phyloP scores from a whole-genome alignment of 2,888 invertebrate species.

The Periphyllus acericola region DNA sequence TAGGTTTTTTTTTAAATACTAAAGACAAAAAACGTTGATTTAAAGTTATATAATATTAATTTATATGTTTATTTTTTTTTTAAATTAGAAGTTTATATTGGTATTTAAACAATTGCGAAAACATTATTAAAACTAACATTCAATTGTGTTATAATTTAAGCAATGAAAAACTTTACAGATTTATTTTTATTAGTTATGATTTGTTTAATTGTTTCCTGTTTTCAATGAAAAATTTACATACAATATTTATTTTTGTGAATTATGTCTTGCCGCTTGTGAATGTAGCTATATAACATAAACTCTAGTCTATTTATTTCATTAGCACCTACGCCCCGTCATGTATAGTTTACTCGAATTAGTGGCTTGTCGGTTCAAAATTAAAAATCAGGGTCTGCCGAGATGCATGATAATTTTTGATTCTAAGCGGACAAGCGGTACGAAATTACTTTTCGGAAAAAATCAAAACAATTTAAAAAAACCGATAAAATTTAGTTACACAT shows the following conservation, averaged over 20 bases:
- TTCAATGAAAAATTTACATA: not conserved
- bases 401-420: not conserved
- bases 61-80: no score
- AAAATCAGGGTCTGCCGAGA: not conserved
- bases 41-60: no score
- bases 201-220: not conserved
- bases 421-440: not conserved
- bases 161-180: not conserved
- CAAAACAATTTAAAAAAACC: not conserved
- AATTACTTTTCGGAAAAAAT: not conserved
- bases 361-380: not conserved
- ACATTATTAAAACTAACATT: no score
- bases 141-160: no score
- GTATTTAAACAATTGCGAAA: no score
- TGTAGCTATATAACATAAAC: not conserved
- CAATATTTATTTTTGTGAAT: not conserved
- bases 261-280: not conserved
- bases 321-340: not conserved
- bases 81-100: no score
- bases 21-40: no score
- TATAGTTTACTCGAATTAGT: not conserved
- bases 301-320: not conserved
- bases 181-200: not conserved
- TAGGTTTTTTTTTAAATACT: no score
- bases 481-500: not conserved